phyloP scores from a whole-genome alignment of 1,140 invertebrate genomes.

The Bactericera cockerelli region DNA sequence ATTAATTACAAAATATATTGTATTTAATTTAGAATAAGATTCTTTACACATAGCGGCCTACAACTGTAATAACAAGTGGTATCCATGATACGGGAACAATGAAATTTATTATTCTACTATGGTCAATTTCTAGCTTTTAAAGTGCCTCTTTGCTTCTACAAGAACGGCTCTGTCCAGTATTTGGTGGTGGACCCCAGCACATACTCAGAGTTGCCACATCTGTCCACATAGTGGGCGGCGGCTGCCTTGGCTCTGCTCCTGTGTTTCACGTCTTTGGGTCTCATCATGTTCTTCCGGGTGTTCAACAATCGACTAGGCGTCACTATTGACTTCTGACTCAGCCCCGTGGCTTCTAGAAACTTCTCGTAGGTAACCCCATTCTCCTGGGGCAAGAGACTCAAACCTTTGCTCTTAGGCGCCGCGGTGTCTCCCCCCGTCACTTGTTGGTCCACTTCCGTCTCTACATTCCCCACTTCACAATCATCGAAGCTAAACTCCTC shows the following conservation, averaged over 20 bases:
- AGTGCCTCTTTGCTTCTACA: slow-evolving; percentile 14
- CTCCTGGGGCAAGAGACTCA: not conserved
- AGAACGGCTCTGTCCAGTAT: slow-evolving; percentile 27
- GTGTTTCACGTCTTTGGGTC: slow-evolving; percentile 57
- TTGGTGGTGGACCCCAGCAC: slow-evolving; percentile 21
- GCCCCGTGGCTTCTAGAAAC: slow-evolving; percentile 59
- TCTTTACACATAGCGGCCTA: no score
- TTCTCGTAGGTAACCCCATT: slow-evolving; percentile 42
- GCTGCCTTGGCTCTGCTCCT: slow-evolving; percentile 21
- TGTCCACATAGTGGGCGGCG: slow-evolving; percentile 17
- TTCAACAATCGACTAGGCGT: slow-evolving; percentile 50
- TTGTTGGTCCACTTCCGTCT: slow-evolving; percentile 30
- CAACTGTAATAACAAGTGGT: no score
- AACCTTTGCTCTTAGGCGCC: not conserved
- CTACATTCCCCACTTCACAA: slow-evolving; percentile 41
- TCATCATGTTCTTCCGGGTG: slow-evolving; percentile 58
- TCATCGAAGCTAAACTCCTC: slow-evolving; percentile 66
- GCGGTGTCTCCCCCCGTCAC: not conserved
- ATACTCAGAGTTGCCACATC: slow-evolving; percentile 16
- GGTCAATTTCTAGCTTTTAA: no score
- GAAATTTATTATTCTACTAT: no score
- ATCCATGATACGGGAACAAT: no score
- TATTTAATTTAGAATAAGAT: no score
- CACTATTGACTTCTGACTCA: slow-evolving; percentile 64
- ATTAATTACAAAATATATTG: no score